Evolutionary conservation across 2,888 invertebrate genomes (phyloP).

Genomic region (Amiota minor): DNA sequence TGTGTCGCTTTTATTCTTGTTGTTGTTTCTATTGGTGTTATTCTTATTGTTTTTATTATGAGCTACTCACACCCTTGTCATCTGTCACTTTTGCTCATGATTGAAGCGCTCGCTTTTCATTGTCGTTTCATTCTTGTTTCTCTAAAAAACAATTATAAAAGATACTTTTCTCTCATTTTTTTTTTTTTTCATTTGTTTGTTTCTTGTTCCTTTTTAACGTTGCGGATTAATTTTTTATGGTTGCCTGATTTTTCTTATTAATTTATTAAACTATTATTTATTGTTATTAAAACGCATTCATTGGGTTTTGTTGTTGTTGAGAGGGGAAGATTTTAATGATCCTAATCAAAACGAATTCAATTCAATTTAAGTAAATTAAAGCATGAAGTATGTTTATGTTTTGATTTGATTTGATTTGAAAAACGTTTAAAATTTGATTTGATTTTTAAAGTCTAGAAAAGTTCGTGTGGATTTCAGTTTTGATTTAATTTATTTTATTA

Average conservation of each 20-base stretch:
- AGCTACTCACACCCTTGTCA: constrained; percentile 63
- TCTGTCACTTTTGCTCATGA: constrained; percentile 60
- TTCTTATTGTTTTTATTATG: constrained; percentile 37
- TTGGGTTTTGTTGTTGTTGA: constrained; percentile 24
- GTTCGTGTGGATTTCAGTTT: no score
- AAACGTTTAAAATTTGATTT: no score
- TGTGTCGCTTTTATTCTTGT: constrained; percentile 57
- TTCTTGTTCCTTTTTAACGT: constrained; percentile 40
- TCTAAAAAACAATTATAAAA: no score
- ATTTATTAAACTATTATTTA: constrained; percentile 53
- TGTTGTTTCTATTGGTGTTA: constrained; percentile 35
- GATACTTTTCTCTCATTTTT: constrained; percentile 47
- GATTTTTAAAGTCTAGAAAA: no score
- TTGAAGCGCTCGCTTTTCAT: constrained; percentile 53
- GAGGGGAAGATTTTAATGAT: constrained; percentile 35
- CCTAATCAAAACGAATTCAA: constrained; percentile 19
- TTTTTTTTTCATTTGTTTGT: constrained; percentile 56
- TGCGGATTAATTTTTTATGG: constrained; percentile 55
- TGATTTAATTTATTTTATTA: no score
- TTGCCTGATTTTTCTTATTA: constrained; percentile 60
- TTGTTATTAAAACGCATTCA: constrained; percentile 36
- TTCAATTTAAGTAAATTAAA: constrained; percentile 9
- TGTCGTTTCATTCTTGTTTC: constrained; percentile 22
- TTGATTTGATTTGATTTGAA: not conserved
- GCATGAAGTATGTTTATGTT: constrained; percentile 9